Evolutionary conservation across 2,797 vertebrate genomes (phyloP).

Genomic region (Sebastes diploproa): DNA sequence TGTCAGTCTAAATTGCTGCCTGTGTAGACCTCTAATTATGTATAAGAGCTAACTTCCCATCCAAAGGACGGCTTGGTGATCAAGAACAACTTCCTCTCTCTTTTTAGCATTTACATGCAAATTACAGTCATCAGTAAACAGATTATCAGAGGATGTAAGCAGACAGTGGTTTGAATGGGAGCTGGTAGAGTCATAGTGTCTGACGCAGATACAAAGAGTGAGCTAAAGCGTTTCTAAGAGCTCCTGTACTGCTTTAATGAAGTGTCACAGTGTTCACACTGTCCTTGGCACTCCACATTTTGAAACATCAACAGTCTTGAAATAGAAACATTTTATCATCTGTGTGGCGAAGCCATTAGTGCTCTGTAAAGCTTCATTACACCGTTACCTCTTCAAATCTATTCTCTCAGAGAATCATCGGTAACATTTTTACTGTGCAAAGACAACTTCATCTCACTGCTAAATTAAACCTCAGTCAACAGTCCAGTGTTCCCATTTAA

Average conservation of each 20-base stretch:
- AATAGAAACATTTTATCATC: constrained; percentile 52
- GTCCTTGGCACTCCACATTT: constrained; percentile 37
- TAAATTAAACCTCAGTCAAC: constrained; percentile 25
- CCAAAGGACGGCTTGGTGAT: background rate
- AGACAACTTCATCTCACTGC: constrained; percentile 8
- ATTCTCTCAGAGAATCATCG: constrained; percentile 28
- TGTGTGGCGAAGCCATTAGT: constrained; percentile 32
- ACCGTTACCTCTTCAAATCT: constrained; percentile 19
- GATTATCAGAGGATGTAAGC: background rate
- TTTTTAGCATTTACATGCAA: background rate
- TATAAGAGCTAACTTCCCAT: background rate
- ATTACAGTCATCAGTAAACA: background rate
- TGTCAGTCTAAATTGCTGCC: background rate
- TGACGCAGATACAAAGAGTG: background rate
- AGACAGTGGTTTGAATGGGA: background rate
- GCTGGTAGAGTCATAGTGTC: background rate
- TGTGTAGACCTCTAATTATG: background rate
- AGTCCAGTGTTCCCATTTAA: background rate
- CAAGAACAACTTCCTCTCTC: background rate
- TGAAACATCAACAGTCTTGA: constrained; percentile 51
- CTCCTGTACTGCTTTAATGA: constrained; percentile 25
- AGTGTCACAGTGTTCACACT: constrained; percentile 30
- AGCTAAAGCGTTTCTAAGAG: background rate
- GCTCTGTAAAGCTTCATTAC: constrained; percentile 55
- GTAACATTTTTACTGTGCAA: constrained; percentile 13